These are phyloP conservation scores for Acrobasis consociella DNA, from an alignment of 2,888 invertebrate species.

Conservation along the genomic window DNA sequence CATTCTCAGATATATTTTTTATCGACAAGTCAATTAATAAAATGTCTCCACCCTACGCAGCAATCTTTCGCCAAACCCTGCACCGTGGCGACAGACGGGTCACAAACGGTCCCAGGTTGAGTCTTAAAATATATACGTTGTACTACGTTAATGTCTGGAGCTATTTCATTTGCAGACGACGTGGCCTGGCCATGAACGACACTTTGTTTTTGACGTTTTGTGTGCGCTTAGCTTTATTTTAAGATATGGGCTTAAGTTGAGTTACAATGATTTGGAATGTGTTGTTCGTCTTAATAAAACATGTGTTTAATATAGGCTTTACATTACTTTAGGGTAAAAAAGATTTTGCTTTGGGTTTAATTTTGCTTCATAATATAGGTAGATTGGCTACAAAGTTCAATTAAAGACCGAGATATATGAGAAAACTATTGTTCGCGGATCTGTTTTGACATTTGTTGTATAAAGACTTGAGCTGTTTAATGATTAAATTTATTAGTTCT, in stretches of 20 bases:
- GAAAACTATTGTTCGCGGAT: too few relatives aligned
- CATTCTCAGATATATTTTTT: not conserved
- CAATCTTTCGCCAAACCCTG: conserved; percentile 59
- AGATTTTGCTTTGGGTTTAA: too few relatives aligned
- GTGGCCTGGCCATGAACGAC: conserved; percentile 10
- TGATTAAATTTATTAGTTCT: too few relatives aligned
- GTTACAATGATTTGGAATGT: not conserved
- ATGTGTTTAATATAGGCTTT: not conserved
- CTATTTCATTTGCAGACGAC: conserved; percentile 64
- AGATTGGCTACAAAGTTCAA: too few relatives aligned
- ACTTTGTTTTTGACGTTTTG: conserved; percentile 11
- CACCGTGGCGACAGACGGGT: conserved; percentile 76
- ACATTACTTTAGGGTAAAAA: not conserved
- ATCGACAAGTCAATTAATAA: not conserved
- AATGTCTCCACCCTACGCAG: not conserved
- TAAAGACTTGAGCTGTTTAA: too few relatives aligned
- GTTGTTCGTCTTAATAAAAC: not conserved
- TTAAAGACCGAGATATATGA: too few relatives aligned
- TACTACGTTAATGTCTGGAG: conserved; percentile 75
- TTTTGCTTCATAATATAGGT: too few relatives aligned
- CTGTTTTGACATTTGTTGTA: too few relatives aligned
- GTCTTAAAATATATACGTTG: conserved; percentile 75
- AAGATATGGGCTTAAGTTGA: not conserved
- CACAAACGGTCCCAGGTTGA: conserved; percentile 69
- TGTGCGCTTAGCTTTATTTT: conserved; percentile 5